Percentiles rank a stretch among this genome's conserved stretches.
Evolutionary conservation across 2,888 invertebrate species (phyloP).

Genomic region (Drosophila bunnanda): DNA sequence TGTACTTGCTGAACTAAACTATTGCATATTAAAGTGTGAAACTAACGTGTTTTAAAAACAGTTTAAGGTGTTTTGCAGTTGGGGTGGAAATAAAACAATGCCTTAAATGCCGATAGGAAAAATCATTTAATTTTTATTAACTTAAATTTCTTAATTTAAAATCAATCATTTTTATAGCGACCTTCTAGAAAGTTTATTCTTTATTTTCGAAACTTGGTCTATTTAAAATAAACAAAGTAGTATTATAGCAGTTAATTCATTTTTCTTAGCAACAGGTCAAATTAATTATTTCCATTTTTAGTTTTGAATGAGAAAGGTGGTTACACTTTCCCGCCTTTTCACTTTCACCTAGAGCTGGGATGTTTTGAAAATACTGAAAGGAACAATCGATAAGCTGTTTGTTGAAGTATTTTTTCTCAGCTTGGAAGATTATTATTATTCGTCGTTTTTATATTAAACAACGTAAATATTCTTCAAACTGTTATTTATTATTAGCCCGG

Average conservation of each 20-base stretch:
- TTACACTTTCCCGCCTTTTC: neutral
- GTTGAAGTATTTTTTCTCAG: accelerated
- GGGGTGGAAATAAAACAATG: neutral
- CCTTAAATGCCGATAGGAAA: no score
- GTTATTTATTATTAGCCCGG: accelerated
- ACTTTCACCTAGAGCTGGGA: neutral
- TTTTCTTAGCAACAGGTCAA: no score
- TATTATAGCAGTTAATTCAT: no score
- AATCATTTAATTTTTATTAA: neutral
- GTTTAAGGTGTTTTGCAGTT: neutral
- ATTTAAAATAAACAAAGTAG: no score
- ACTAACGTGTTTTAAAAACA: constrained; percentile 48
- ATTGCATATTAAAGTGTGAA: constrained; percentile 69
- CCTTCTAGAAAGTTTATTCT: no score
- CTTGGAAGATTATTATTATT: no score
- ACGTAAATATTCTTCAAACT: neutral
- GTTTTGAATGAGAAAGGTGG: neutral
- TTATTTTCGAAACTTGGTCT: no score
- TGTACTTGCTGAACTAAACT: constrained; percentile 77
- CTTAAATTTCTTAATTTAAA: neutral
- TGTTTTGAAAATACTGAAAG: neutral
- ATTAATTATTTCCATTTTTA: no score
- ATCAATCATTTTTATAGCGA: no score
- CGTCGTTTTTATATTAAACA: neutral
- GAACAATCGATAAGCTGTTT: neutral